These are phyloP conservation scores for Hydrophis major DNA, from an alignment of 2,797 vertebrate species.

Conservation along the genomic window DNA sequence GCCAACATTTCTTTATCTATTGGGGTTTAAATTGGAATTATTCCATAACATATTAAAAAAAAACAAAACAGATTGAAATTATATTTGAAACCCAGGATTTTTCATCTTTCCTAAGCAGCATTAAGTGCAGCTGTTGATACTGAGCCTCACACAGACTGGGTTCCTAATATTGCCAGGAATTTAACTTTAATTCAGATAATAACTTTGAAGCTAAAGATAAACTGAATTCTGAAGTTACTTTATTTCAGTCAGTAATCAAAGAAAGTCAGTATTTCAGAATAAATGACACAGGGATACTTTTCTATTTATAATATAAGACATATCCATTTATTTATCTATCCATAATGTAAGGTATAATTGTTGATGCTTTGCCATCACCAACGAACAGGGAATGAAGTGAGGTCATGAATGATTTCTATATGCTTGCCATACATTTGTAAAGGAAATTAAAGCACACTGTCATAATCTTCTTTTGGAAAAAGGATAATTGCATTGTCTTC, in stretches of 20 bases:
- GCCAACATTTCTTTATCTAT: background rate
- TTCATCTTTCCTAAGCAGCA: background rate
- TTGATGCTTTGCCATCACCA: background rate
- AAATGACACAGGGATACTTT: background rate
- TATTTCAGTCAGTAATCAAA: background rate
- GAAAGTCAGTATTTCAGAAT: background rate
- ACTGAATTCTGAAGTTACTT: background rate
- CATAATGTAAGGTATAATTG: background rate
- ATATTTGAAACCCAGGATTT: background rate
- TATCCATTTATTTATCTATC: background rate
- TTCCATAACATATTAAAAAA: background rate
- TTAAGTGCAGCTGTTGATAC: background rate
- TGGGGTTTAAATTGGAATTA: background rate
- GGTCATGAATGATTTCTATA: background rate
- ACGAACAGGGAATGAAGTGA: background rate
- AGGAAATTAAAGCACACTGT: background rate
- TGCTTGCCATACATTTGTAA: background rate
- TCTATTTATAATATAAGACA: background rate
- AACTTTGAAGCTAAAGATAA: background rate
- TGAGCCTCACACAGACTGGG: background rate
- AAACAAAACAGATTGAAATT: background rate
- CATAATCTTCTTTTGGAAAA: background rate
- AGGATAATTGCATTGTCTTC: background rate
- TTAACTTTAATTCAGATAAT: background rate
- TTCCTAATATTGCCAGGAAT: background rate